phyloP scores from a whole-genome alignment of 2,888 invertebrate genomes.

The Apodemia mormo region DNA sequence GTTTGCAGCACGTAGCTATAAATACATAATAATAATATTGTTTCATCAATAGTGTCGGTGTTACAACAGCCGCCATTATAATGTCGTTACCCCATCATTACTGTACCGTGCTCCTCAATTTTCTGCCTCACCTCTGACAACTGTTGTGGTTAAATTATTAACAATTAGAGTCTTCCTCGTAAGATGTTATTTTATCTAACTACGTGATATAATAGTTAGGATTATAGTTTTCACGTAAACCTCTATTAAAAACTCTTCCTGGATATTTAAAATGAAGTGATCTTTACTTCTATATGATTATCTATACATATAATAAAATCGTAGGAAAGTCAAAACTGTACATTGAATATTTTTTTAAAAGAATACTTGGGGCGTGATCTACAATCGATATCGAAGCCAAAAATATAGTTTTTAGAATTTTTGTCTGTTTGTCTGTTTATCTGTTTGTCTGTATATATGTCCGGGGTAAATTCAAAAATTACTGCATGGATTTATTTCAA shows the following conservation, averaged over 20 bases:
- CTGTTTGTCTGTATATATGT: too few relatives aligned
- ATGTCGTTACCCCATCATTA: slow-evolving; percentile 43
- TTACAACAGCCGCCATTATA: slow-evolving; percentile 35
- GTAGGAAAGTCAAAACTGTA: too few relatives aligned
- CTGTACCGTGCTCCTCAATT: slow-evolving; percentile 38
- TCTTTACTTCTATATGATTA: too few relatives aligned
- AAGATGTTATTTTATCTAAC: slow-evolving; percentile 14
- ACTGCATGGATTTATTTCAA: too few relatives aligned
- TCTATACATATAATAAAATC: too few relatives aligned
- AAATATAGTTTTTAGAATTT: too few relatives aligned
- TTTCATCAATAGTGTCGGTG: background rate
- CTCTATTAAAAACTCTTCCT: background rate
- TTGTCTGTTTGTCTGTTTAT: too few relatives aligned
- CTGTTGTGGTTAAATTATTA: slow-evolving; percentile 25
- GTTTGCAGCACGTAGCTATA: background rate
- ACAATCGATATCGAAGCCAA: too few relatives aligned
- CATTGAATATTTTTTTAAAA: too few relatives aligned
- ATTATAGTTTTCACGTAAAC: background rate
- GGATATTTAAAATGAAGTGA: background rate
- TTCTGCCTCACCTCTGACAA: slow-evolving; percentile 42
- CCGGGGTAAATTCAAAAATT: too few relatives aligned
- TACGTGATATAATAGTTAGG: background rate
- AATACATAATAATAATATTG: slow-evolving; percentile 13
- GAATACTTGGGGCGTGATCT: too few relatives aligned
- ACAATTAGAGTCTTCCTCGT: slow-evolving; percentile 18